phyloP scores from a whole-genome alignment of 1,140 invertebrate genomes.

The Argopecten irradians region DNA sequence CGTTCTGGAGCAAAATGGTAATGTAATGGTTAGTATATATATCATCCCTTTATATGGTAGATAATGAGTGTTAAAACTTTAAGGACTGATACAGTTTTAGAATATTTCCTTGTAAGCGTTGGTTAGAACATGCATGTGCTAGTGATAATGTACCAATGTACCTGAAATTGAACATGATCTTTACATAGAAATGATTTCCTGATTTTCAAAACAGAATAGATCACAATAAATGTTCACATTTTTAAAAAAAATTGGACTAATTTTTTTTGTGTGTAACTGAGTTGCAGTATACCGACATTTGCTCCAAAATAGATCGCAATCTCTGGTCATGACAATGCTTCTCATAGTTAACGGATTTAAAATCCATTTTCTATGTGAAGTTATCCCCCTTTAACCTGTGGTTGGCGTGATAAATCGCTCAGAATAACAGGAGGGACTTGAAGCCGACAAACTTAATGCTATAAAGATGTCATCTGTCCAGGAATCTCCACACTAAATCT shows the following conservation, averaged over 20 bases:
- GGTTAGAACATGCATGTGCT: background rate
- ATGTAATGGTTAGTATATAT: background rate
- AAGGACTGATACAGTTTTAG: background rate
- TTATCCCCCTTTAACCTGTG: background rate
- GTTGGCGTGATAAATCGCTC: background rate
- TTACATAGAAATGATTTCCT: background rate
- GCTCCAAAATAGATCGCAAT: background rate
- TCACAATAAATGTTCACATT: no score
- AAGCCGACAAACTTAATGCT: background rate
- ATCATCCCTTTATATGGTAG: background rate
- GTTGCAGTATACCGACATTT: background rate
- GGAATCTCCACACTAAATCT: background rate
- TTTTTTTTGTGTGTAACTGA: background rate
- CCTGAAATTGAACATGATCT: background rate
- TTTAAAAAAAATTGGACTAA: no score
- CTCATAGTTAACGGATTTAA: background rate
- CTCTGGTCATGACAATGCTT: slow-evolving; percentile 1
- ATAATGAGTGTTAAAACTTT: background rate
- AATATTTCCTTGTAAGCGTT: background rate
- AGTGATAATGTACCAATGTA: background rate
- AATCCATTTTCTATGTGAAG: slow-evolving; percentile 22
- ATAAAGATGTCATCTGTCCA: background rate
- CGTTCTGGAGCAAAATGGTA: background rate
- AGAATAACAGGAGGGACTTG: background rate
- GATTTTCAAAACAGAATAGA: no score